Percentiles rank a stretch among this genome's conserved stretches.
phyloP scores from a whole-genome alignment of 2,797 vertebrate species.

The Pampus argenteus region DNA sequence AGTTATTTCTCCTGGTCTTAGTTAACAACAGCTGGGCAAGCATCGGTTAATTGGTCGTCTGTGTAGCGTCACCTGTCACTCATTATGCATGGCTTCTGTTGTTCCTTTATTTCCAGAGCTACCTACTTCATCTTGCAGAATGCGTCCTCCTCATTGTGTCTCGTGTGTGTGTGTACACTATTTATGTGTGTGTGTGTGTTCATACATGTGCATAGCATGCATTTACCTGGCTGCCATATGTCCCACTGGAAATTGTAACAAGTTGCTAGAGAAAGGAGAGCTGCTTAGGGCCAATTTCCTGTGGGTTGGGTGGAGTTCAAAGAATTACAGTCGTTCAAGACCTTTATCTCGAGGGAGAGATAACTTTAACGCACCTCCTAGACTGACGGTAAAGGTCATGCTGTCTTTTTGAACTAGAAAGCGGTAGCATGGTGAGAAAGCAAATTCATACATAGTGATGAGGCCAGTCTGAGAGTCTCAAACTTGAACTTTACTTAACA shows the following conservation, averaged over 20 bases:
- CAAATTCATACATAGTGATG: conserved; percentile 11
- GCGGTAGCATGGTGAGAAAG: conserved; percentile 36
- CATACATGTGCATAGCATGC: conserved; percentile 23
- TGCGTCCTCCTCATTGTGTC: conserved; percentile 32
- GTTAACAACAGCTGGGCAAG: conserved; percentile 74
- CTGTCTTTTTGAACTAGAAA: conserved; percentile 45
- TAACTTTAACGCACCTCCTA: conserved; percentile 54
- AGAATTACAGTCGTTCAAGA: conserved; percentile 43
- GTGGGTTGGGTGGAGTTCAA: conserved; percentile 49
- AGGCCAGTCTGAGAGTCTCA: conserved; percentile 13
- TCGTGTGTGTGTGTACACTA: conserved; percentile 18
- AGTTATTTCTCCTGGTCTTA: conserved; percentile 26
- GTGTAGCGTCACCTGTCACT: conserved; percentile 50
- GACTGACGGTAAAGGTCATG: conserved; percentile 57
- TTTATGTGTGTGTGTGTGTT: conserved; percentile 18
- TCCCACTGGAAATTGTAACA: conserved; percentile 25
- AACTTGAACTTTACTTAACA: conserved; percentile 23
- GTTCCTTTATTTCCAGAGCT: conserved; percentile 30
- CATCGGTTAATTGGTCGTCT: too few relatives aligned
- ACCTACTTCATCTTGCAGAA: conserved; percentile 36
- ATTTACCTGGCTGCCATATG: conserved; percentile 40
- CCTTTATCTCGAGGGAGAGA: conserved; percentile 66
- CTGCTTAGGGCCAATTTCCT: conserved; percentile 25
- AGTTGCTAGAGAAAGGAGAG: conserved; percentile 22
- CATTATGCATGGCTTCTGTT: conserved; percentile 27